Conservation (phyloP, 2,888 invertebrate genomes). For the Digitonthophagus gazella region DNA sequence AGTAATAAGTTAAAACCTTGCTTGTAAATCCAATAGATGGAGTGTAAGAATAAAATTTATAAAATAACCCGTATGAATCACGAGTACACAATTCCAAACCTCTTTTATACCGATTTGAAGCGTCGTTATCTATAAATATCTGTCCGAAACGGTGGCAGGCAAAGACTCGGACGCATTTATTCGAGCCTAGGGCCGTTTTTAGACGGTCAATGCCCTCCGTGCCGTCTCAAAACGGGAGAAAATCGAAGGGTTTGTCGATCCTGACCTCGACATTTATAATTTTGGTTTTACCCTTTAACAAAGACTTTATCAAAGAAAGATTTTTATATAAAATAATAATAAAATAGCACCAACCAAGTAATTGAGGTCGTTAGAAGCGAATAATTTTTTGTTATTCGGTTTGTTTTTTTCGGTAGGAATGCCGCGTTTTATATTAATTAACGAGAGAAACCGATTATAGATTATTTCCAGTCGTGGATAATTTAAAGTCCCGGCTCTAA, state of each 20-base stretch:
- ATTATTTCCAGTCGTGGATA: background rate
- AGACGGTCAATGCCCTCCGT: constrained; percentile 11
- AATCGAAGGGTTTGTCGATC: background rate
- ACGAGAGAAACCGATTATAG: background rate
- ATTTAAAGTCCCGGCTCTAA: background rate
- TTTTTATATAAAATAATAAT: background rate
- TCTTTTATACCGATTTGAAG: background rate
- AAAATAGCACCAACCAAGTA: no score
- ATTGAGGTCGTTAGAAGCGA: no score
- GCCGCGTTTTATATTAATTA: background rate
- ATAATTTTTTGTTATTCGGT: background rate
- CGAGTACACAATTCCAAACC: background rate
- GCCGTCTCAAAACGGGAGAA: background rate
- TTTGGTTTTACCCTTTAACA: background rate
- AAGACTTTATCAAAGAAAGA: background rate
- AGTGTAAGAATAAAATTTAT: no score
- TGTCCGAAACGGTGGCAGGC: constrained; percentile 2
- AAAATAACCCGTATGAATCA: no score
- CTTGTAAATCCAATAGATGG: no score
- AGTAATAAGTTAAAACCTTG: no score
- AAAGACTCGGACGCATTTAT: constrained; percentile 5
- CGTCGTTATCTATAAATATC: constrained; percentile 15
- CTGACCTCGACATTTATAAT: background rate
- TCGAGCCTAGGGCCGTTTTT: constrained; percentile 6
- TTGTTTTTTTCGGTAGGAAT: background rate